These are phyloP conservation scores for Diorhabda elongata DNA, from an alignment of 1,140 invertebrate species.

Conservation along the genomic window DNA sequence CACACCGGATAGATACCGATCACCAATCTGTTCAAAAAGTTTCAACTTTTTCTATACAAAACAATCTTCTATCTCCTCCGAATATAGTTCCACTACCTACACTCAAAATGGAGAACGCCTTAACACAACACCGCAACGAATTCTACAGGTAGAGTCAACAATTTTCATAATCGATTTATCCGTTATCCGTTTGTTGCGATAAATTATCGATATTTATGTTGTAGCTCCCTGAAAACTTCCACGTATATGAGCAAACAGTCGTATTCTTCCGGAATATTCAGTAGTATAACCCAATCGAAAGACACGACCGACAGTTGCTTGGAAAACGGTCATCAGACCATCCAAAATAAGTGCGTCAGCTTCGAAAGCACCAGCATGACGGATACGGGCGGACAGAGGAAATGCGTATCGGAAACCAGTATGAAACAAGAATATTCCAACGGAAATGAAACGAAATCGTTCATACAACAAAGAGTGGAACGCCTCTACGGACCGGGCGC, in stretches of 20 bases:
- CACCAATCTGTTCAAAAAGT: constrained; percentile 25
- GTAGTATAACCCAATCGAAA: constrained; percentile 20
- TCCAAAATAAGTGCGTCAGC: constrained; percentile 27
- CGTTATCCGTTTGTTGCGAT: not conserved
- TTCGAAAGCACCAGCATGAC: constrained; percentile 32
- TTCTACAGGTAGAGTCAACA: constrained; percentile 18
- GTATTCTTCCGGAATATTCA: constrained; percentile 18
- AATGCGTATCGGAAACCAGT: constrained; percentile 16
- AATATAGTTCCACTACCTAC: constrained; percentile 44
- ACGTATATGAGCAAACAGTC: constrained; percentile 32
- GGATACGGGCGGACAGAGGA: constrained; percentile 16
- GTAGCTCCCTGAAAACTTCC: constrained; percentile 27
- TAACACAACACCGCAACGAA: constrained; percentile 28
- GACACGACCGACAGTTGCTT: constrained; percentile 38
- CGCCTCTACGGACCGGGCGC: constrained; percentile 81
- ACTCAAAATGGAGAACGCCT: constrained; percentile 35
- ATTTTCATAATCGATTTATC: not conserved
- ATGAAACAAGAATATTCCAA: constrained; percentile 39
- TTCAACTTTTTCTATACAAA: constrained; percentile 33
- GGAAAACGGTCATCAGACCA: constrained; percentile 28
- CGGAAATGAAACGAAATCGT: constrained; percentile 63
- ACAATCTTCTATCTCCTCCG: constrained; percentile 43
- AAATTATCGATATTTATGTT: not conserved
- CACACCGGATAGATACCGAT: constrained; percentile 52
- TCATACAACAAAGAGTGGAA: constrained; percentile 84